Evolutionary conservation across 1,140 invertebrate species (phyloP).

Genomic region (Watersipora subatra): DNA sequence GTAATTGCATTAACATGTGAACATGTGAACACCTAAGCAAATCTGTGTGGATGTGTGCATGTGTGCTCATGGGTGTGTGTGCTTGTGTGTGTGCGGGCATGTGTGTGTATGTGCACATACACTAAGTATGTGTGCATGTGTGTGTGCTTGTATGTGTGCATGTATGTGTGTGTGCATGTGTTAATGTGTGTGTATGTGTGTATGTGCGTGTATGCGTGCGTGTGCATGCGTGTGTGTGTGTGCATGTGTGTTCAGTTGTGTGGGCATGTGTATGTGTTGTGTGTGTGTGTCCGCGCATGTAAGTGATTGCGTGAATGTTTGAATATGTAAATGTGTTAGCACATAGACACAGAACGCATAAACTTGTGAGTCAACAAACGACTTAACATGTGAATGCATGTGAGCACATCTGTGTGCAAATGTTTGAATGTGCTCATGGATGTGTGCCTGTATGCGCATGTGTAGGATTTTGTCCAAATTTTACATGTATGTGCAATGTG

Average conservation of each 20-base stretch:
- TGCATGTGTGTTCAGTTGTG: neutral
- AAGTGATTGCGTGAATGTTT: neutral
- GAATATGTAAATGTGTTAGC: no score
- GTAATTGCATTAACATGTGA: no score
- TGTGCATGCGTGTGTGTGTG: constrained; percentile 1
- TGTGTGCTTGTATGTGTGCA: constrained; percentile 2
- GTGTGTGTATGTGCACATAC: neutral
- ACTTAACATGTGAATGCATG: no score
- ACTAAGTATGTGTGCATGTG: constrained; percentile 6
- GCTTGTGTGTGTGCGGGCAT: neutral
- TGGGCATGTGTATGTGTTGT: neutral
- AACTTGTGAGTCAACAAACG: no score
- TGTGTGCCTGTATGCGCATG: no score
- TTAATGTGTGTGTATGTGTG: constrained; percentile 5
- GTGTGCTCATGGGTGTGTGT: neutral
- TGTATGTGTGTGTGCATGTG: neutral
- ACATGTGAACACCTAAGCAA: no score
- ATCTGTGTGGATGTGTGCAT: neutral
- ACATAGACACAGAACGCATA: no score
- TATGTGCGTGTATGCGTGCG: constrained; percentile 5
- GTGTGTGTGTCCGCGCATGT: neutral
- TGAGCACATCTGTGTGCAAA: no score
- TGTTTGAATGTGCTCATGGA: no score
- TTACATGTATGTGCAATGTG: no score
- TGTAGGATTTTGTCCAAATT: no score